phyloP scores from a whole-genome alignment of 2,113 vertebrate species.

The Emberiza fucata region DNA sequence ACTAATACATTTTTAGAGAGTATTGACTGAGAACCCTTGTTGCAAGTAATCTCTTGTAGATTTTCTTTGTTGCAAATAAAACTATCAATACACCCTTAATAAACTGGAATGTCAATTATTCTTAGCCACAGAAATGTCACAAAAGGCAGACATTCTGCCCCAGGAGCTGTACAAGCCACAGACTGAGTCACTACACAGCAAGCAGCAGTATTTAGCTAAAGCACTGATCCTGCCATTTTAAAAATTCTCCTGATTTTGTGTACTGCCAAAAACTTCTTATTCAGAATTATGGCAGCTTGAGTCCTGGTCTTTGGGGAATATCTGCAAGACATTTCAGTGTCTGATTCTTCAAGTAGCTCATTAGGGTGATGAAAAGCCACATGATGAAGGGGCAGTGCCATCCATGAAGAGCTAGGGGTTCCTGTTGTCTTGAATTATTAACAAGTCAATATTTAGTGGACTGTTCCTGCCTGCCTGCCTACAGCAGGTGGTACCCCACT shows the following conservation, averaged over 20 bases:
- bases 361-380: conserved; percentile 70
- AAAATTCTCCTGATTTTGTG: not conserved
- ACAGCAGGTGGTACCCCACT: conserved; percentile 75
- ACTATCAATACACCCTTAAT: not conserved
- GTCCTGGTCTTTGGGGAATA: conserved; percentile 44
- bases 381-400: conserved; percentile 61
- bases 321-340: conserved; percentile 51
- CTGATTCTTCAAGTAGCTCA: conserved; percentile 66
- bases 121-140: not conserved
- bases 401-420: conserved; percentile 67
- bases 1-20: not conserved
- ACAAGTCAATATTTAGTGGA: conserved; percentile 70
- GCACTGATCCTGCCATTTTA: not conserved
- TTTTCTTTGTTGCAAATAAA: not conserved
- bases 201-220: not conserved
- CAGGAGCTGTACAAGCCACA: not conserved
- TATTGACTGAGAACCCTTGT: not conserved
- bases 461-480: conserved; percentile 59
- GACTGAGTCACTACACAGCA: not conserved
- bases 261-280: not conserved
- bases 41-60: not conserved
- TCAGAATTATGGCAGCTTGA: conserved; percentile 19
- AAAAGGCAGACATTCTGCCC: not conserved
- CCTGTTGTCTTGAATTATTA: conserved; percentile 78
- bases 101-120: not conserved